Base-by-base conservation (phyloP, 2,888 invertebrate genomes). In the Epinotia demarniana region DNA sequence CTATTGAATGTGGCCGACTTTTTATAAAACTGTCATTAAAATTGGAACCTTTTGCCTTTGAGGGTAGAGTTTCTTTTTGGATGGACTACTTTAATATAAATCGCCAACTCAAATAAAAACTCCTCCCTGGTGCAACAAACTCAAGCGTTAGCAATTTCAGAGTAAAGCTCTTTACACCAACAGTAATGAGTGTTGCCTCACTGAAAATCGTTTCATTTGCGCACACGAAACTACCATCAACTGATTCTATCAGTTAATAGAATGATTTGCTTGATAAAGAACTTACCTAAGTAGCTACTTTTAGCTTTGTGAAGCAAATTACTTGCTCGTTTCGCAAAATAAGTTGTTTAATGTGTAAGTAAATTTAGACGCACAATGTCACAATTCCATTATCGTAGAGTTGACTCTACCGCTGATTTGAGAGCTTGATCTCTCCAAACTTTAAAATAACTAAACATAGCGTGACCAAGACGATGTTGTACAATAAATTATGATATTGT, bases 191-290 rank as follows among this genome's bases (percentile, higher is more conserved):
- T 27, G 67, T 73, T 73, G 73, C 73, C 67, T 73, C 73, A 73
- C 67, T 67, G 61, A 67, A 67, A 67, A 73, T 53, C 19, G 61
- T 61, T 63, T 61, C 1, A 53, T 60, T 53, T 67, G 33, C 18
- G 19, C 23, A 61, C 61, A 60, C 67, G 39, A 73, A 73, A 73
- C 66, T 27, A 39, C 57, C 39, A 57, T 67, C 55, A 55, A 16
- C 46, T 67, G 73, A 73, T 73, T 61, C n/a, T 73, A 73, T 73
- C 73, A 67, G 73, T 67, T 67, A 73, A 73, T 73, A 60, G 60
- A 73, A 49, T 67, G 60, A 73, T 67, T 67, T 67, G n/a, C 67
- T 23, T n/a, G 73, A 73, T 73, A 61, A 62, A 18, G 60, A 69
- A 69, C 58, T 69, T 58, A 58, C 58, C 27, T 1, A 23, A 33